Evolutionary conservation across 2,888 invertebrate genomes (phyloP), one percentile per base, ranked within the genome.

Genomic region (Pandemis corylana): DNA sequence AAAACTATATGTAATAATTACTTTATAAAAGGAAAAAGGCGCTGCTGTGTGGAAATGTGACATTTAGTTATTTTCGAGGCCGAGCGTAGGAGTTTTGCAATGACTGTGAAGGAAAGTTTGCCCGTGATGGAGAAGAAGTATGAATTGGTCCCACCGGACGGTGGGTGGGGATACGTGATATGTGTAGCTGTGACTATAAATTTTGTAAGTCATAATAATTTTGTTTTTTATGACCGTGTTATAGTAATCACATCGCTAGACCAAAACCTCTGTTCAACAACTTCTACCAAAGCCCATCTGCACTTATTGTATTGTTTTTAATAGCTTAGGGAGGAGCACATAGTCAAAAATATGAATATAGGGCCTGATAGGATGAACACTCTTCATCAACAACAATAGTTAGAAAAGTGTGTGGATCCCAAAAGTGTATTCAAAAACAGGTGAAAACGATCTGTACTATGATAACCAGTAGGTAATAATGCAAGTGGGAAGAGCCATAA

Each of bases 161-260:
- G 97, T 2, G 97, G 96, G 0, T 97, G 96, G 96, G 97, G 97
- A 0, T 96, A 96, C 89, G 85, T 96, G 80, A 95, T 97, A 71
- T 95, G 95, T n/a, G 62, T 96, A 1, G 95, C 96, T 3, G 93
- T 95, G 71, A 93, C 95, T 76, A 82, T 96, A 13, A 95, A 95
- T 80, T 94, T 95, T 83, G 96, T 96, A 90, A 95, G 96, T 95
- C 51, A 36, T 72, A 42, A 71, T 71, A 42, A 46, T 61, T 42
- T 62, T 64, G 15, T 1, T n/a, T 61, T 12, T 12, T 6, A 10
- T 9, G 10, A 44, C 44, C 10, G 9, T 44, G 10, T 36, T 36
- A 36, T 36, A 36, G 28, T 36, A 36, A 36, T 36, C 28, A 36
- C 28, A 36, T 2, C 28, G 28, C 28, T 36, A 36, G 28, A 36